Evolutionary conservation across 2,888 invertebrate species (phyloP), one percentile per base, ranked within the genome.

Genomic region (Macaria notata): DNA sequence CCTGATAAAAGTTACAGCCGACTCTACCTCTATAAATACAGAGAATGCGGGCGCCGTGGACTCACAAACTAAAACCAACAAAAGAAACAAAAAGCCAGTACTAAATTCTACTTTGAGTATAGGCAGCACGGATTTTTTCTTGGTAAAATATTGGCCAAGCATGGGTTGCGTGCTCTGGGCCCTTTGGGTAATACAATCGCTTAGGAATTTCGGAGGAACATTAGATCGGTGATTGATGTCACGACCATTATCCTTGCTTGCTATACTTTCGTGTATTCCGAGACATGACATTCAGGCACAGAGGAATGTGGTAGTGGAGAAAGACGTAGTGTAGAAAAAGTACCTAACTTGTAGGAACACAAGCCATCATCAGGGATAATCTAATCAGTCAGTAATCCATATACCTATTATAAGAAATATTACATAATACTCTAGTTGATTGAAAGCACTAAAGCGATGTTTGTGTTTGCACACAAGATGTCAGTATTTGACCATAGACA

Each of bases 111-210:
- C 39, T 39, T 49, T 43, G 43, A 19, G 49, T 47, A 51, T 36
- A 39, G 47, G 56, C 48, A 53, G 46, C 49, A 47, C 62, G 49
- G 47, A 61, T 61, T 67, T 66, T 36, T 68, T 62, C 65, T 62
- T 55, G 64, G 63, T 66, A 60, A 66, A 69, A 61, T 60, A 69
- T 66, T 41, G 59, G 54, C 54, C 46, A 36, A 44, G 51, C 54
- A 50, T 48, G 56, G 43, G 49, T 78, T 58, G 77, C 76, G 71
- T 77, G 78, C 58, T 60, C 45, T 33, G 42, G 56, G 51, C 62
- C 72, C 76, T 68, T 71, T 47, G 74, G 64, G 76, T 62, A 65
- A 62, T 53, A 62, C 61, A 61, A 64, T 70, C 71, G 71, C 73
- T 73, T 70, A 69, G 62, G 63, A 64, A 63, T 73, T 70, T 66